phyloP scores from a whole-genome alignment of 2,113 vertebrate genomes.

The Oostethus manadensis region DNA sequence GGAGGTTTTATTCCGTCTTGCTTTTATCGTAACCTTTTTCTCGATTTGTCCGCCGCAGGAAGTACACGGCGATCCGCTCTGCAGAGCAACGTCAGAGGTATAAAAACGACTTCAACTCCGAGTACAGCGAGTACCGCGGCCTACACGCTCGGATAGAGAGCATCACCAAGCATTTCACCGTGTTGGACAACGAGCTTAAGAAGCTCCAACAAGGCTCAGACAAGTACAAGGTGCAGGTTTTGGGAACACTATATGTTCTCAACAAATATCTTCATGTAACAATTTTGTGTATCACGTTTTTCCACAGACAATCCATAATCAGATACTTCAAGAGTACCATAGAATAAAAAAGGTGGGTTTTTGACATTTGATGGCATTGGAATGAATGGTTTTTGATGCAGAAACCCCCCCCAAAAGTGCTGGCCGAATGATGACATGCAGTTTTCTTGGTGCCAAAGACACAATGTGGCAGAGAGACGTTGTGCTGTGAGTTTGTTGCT shows the following conservation, averaged over 20 bases:
- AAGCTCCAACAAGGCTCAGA: constrained; percentile 88
- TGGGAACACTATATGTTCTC: background rate
- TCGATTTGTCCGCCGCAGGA: constrained; percentile 65
- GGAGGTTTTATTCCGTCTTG: background rate
- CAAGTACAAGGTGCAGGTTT: constrained; percentile 84
- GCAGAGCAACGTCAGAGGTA: constrained; percentile 92
- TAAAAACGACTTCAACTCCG: constrained; percentile 93
- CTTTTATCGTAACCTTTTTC: background rate
- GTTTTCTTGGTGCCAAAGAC: background rate
- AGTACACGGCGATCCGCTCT: constrained; percentile 85
- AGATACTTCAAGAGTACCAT: constrained; percentile 95
- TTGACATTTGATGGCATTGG: background rate
- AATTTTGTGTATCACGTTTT: constrained; percentile 1
- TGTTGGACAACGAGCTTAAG: constrained; percentile 88
- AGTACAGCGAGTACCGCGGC: constrained; percentile 90
- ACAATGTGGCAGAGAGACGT: too few relatives aligned
- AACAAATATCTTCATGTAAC: background rate
- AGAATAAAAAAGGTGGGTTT: constrained; percentile 92
- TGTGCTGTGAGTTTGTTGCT: too few relatives aligned
- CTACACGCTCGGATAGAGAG: constrained; percentile 90
- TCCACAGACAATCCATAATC: constrained; percentile 89
- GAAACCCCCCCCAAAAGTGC: background rate
- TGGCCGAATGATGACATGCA: background rate
- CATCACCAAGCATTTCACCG: constrained; percentile 89
- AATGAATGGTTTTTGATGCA: background rate